Evolutionary conservation across 2,797 vertebrate genomes (phyloP).

Genomic region (Rhabdomys pumilio): DNA sequence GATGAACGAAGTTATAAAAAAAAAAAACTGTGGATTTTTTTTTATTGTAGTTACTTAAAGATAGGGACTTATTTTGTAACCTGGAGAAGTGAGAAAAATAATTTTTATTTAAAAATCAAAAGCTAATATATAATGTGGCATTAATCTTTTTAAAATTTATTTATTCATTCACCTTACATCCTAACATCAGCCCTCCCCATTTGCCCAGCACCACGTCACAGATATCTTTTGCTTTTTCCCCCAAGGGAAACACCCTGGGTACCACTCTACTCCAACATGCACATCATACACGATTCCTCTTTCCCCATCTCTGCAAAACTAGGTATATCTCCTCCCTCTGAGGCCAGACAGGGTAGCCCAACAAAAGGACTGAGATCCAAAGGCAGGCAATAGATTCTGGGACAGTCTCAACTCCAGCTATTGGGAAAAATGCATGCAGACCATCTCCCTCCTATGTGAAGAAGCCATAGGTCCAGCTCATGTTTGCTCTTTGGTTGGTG

Average conservation of each 20-base stretch:
- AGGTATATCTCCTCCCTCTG: not conserved
- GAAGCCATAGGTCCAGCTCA: not conserved
- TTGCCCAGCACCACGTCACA: rapidly evolving
- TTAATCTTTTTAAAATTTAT: too few species aligned
- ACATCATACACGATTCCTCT: too few species aligned
- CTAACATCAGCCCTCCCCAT: too few species aligned
- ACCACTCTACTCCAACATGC: too few species aligned
- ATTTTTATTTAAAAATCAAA: not conserved
- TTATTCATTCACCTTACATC: too few species aligned
- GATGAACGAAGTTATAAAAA: rapidly evolving
- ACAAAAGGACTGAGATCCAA: not conserved
- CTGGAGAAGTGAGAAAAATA: not conserved
- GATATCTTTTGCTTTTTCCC: not conserved
- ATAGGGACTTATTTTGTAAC: not conserved
- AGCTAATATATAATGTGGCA: not conserved
- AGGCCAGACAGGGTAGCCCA: not conserved
- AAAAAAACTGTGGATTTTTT: not conserved
- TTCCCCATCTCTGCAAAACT: not conserved
- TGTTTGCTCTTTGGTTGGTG: not conserved
- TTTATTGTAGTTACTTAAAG: not conserved
- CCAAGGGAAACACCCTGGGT: too few species aligned
- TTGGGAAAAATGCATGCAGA: not conserved
- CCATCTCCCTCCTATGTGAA: not conserved
- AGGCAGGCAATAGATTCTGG: not conserved
- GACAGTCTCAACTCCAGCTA: not conserved